Conservation (phyloP, 2,113 vertebrate genomes). For the Steatornis caripensis region DNA sequence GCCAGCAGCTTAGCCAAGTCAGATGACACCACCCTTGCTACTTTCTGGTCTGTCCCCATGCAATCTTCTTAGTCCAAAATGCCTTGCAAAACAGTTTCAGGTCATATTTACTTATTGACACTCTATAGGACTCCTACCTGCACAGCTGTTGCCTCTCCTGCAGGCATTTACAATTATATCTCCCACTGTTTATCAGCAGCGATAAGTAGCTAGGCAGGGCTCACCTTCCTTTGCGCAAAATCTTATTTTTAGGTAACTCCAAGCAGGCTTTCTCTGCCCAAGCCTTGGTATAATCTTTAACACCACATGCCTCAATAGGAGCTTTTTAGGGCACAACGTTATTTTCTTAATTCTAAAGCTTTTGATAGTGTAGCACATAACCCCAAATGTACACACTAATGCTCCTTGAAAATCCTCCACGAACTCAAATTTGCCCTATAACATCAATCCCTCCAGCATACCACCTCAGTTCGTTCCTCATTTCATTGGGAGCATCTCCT, state of each 20-base stretch:
- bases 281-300: neutral
- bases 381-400: neutral
- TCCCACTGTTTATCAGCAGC: neutral
- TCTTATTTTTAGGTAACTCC: neutral
- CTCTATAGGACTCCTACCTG: neutral
- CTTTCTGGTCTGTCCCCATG: neutral
- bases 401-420: neutral
- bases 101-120: neutral
- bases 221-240: neutral
- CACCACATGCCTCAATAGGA: neutral
- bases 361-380: neutral
- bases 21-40: neutral
- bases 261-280: neutral
- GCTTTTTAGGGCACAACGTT: neutral
- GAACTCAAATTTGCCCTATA: neutral
- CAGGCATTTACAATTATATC: neutral
- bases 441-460: neutral
- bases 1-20: neutral
- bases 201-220: neutral
- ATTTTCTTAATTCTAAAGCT: neutral
- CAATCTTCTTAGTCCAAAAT: neutral
- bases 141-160: neutral
- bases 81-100: neutral
- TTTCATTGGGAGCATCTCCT: neutral
- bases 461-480: neutral